phyloP scores from a whole-genome alignment of 2,113 vertebrate genomes.

The Notarius lentiginosus region DNA sequence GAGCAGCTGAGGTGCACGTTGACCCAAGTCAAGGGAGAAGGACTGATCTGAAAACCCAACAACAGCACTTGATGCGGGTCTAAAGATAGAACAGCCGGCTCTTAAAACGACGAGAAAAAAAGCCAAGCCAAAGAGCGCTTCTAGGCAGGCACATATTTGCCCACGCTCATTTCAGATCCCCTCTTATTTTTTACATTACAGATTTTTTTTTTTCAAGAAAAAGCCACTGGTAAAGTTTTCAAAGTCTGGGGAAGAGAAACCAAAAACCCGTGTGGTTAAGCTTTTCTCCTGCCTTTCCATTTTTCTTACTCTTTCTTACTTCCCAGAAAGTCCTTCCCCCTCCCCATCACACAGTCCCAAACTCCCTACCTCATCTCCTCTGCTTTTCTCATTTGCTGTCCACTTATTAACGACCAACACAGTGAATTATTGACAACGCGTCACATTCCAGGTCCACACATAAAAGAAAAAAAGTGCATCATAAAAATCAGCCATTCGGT shows the following conservation, averaged over 20 bases:
- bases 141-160: constrained; percentile 9
- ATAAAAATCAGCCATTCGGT: neutral
- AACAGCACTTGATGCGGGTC: constrained; percentile 60
- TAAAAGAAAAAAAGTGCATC: neutral
- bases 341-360: constrained; percentile 2
- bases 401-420: constrained; percentile 22
- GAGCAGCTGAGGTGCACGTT: constrained; percentile 62
- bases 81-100: constrained; percentile 69
- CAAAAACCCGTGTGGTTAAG: constrained; percentile 53
- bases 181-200: neutral
- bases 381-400: constrained; percentile 32
- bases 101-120: constrained; percentile 55
- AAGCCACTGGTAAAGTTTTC: constrained; percentile 55
- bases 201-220: constrained; percentile 17
- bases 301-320: constrained; percentile 60
- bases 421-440: neutral
- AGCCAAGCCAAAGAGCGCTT: neutral
- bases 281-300: constrained; percentile 47
- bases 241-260: constrained; percentile 55
- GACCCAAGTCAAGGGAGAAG: constrained; percentile 60
- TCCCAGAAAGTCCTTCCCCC: constrained; percentile 64
- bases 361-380: constrained; percentile 28
- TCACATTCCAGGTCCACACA: neutral
- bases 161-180: neutral
- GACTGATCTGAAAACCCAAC: constrained; percentile 68